Evolutionary conservation across 2,888 invertebrate species (phyloP), one percentile per base, ranked within the genome.

Genomic region (Opisthograptis luteolata): DNA sequence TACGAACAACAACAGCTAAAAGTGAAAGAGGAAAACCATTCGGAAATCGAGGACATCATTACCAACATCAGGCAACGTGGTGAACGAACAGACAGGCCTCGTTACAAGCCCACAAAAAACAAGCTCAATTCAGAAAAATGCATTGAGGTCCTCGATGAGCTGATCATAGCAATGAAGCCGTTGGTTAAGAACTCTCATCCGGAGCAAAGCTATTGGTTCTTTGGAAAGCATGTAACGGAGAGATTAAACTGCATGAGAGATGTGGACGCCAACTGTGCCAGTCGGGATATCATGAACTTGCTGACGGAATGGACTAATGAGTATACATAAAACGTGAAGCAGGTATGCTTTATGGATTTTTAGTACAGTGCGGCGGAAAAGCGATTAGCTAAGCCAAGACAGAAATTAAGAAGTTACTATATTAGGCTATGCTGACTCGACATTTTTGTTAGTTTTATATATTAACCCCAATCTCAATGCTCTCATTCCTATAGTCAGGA

Each of bases 221-320:
- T 89, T 15, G 84, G 88, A 0, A 80, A 76, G 54, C 87, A 89
- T 69, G 80, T 90, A 0, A 73, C 79, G 0, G 87, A 85, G 49
- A 66, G 77, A 41, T 55, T 90, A 2, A 83, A 81, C 44, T 55
- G 66, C 24, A 84, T 90, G 87, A 77, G 76, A 28, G 60, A 68
- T 14, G 40, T 66, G 0, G 82, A 90, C 46, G 81, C 87, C 0
- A 62, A 71, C 9, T 70, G 71, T 58, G 89, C 89, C 0, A 64
- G 73, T 37, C 51, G 56, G 13, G 79, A 81, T 1, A 89, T 90
- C 7, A 47, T 81, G 55, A 62, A 63, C 14, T 48, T 83, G 0
- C 52, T 87, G 3, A 63, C 73, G 13, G 58, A 58, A 6, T 65
- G 64, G 57, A 30, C 36, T n/a, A 20, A 54, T 41, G 44, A 34